Evolutionary conservation across 1,140 invertebrate species (phyloP).

Genomic region (Babylonia areolata): DNA sequence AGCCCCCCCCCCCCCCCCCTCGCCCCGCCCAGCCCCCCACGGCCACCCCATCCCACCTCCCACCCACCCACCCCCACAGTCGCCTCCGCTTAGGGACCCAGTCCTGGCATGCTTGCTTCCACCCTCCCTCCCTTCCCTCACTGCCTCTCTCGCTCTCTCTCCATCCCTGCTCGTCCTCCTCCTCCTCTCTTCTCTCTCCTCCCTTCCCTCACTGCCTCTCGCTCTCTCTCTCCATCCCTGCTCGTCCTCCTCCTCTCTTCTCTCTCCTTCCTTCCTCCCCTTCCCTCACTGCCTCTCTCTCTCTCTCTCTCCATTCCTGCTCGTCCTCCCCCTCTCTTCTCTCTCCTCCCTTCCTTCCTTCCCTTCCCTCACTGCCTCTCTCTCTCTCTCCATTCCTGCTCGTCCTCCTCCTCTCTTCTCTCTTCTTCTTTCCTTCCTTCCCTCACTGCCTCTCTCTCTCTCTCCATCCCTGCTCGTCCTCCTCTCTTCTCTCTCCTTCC

Average conservation of each 20-base stretch:
- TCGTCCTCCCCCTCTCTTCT: not conserved
- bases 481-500: not conserved
- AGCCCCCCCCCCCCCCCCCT: too few species aligned
- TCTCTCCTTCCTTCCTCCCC: not conserved
- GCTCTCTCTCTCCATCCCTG: not conserved
- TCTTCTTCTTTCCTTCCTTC: too few species aligned
- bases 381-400: not conserved
- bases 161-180: not conserved
- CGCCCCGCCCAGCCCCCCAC: too few species aligned
- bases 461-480: not conserved
- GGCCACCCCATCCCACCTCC: too few species aligned
- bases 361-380: not conserved
- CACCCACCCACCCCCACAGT: too few species aligned
- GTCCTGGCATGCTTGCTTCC: too few species aligned
- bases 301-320: not conserved
- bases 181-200: not conserved
- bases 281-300: not conserved
- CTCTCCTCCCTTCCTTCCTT: not conserved
- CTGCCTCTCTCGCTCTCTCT: not conserved
- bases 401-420: not conserved
- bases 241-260: not conserved
- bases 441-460: too few species aligned
- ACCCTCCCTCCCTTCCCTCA: not conserved
- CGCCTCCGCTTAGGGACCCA: too few species aligned
- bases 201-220: not conserved